Conservation (phyloP, 2,888 invertebrate species). For the Dolomedes plantarius region DNA sequence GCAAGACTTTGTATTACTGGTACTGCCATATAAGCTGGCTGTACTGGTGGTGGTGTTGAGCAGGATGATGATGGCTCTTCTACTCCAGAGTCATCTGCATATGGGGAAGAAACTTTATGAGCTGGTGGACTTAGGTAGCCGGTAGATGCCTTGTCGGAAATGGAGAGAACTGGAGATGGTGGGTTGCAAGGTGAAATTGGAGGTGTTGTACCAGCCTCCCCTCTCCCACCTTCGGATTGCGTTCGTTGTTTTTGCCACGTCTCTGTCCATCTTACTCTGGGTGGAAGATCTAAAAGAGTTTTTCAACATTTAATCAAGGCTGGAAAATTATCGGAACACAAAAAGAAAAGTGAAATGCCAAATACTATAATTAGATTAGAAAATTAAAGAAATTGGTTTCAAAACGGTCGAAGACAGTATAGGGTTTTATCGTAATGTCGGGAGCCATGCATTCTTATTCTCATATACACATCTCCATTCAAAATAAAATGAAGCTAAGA, state of each 20-base stretch:
- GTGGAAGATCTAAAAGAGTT: constrained; percentile 44
- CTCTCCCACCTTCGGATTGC: constrained; percentile 45
- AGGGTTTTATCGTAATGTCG: no score
- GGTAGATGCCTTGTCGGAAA: not conserved
- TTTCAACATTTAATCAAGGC: no score
- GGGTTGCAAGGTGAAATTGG: constrained; percentile 57
- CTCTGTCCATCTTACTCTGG: constrained; percentile 57
- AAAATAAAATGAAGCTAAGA: no score
- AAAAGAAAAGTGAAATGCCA: not conserved
- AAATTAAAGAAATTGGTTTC: not conserved
- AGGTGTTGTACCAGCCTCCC: constrained; percentile 64
- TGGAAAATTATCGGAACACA: no score
- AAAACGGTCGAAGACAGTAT: no score
- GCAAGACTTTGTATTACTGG: constrained; percentile 54
- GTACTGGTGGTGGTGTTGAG: constrained; percentile 37
- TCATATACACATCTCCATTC: no score
- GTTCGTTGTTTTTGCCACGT: constrained; percentile 56
- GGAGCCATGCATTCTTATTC: no score
- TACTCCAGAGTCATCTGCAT: constrained; percentile 21
- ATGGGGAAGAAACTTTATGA: not conserved
- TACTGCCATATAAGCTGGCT: constrained; percentile 60
- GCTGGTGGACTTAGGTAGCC: not conserved
- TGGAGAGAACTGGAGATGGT: constrained; percentile 15
- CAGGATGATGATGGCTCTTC: constrained; percentile 56
- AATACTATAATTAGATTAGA: not conserved